Evolutionary conservation across 2,797 vertebrate species (phyloP), one percentile per base, ranked within the genome.

Genomic region (Sarcoramphus papa): DNA sequence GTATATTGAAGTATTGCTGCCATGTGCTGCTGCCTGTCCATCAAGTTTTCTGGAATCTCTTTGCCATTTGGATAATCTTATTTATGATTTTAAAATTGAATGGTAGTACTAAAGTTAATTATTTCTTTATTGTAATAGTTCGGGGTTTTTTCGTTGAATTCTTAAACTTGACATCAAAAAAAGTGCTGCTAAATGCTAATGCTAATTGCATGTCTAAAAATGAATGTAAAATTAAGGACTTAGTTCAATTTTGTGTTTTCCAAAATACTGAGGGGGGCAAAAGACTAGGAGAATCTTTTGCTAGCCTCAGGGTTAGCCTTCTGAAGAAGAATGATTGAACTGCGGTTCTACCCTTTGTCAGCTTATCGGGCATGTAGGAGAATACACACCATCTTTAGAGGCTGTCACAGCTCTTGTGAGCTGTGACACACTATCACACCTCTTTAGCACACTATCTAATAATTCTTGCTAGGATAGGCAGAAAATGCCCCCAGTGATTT

Each of bases 381-480:
- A 84, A 50, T 10, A 7, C 33, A 3, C 30, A 40, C 14, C 16
- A 13, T 21, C 59, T 84, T 63, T 10, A 4, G 14, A 21, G 77
- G 56, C 79, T 45, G 40, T 43, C 59, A 10, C 41, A 62, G 65
- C 73, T 82, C 50, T 33, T 37, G 37, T 37, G 37, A 37, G 37
- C 37, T 37, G 37, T 37, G 37, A 37, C 37, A 37, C 37, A 37
- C 37, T 37, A 37, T 37, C 37, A 37, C 37, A 0, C 5, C 35
- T 63, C 65, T 35, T 41, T 27, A 31, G 63, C 18, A 11, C 3
- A 0, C 16, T 4, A 10, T 1, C 48, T 35, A 7, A 2, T n/a
- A 14, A 24, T 72, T 81, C 62, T 5, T 94, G 43, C 64, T 84
- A 47, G 69, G 27, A 54, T 4, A 50, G 73, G 67, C 65, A 86